A percentile compares a stretch with the other conserved stretches of the same genome.
Conservation (phyloP, 2,113 vertebrate genomes). For the Aegithalos caudatus region DNA sequence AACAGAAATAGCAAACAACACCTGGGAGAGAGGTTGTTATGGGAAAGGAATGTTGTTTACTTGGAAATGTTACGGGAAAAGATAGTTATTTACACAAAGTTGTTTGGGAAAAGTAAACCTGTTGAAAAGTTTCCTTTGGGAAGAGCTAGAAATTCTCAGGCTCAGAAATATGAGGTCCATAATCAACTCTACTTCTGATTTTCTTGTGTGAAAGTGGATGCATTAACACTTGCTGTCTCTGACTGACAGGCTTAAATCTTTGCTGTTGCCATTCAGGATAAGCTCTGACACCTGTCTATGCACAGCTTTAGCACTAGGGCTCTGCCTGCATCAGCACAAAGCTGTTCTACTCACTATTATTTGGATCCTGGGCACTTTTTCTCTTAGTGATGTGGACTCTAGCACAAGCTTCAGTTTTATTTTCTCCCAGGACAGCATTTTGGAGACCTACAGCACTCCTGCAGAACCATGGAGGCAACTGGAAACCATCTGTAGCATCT, state of each 20-base stretch:
- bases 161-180: too few relatives aligned
- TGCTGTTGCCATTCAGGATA: not conserved
- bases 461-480: not conserved
- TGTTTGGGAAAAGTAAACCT: too few relatives aligned
- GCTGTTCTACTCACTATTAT: not conserved
- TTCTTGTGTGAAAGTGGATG: not conserved
- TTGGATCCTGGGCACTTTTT: not conserved
- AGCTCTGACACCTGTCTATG: not conserved
- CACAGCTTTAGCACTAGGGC: not conserved
- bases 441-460: not conserved
- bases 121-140: too few relatives aligned
- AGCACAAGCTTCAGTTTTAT: not conserved
- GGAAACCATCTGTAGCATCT: not conserved
- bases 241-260: not conserved
- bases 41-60: too few relatives aligned
- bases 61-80: too few relatives aligned
- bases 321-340: not conserved
- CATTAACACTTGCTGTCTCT: not conserved
- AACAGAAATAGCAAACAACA: too few relatives aligned
- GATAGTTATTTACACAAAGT: too few relatives aligned
- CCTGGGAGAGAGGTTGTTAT: too few relatives aligned
- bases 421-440: not conserved
- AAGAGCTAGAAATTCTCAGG: too few relatives aligned
- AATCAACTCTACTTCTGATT: not conserved
- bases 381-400: not conserved